These are phyloP conservation scores for Zele albiditarsus DNA, from an alignment of 2,888 invertebrate genomes.

Conservation along the genomic window DNA sequence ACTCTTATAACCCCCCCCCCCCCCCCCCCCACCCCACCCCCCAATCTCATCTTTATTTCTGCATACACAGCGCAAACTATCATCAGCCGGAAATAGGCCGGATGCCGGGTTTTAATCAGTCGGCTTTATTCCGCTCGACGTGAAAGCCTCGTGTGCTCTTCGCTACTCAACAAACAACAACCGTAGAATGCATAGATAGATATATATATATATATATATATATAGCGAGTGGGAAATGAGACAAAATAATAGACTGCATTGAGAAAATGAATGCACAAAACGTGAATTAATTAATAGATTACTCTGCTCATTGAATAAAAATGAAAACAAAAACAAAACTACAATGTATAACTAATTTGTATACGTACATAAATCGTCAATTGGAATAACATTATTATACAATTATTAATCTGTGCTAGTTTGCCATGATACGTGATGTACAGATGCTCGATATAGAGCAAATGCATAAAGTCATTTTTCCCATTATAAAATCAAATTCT, in stretches of 20 bases:
- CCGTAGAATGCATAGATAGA: slow-evolving; percentile 8
- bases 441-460: slow-evolving; percentile 40
- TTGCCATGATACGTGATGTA: slow-evolving; percentile 8
- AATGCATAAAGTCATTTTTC: neutral
- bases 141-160: slow-evolving; percentile 11
- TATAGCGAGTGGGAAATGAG: neutral
- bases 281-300: neutral
- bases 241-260: neutral
- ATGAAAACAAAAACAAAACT: neutral
- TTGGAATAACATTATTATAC: slow-evolving; percentile 37
- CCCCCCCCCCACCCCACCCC: no score
- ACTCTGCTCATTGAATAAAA: neutral
- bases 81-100: slow-evolving; percentile 27
- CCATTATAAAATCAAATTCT: slow-evolving; percentile 15
- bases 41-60: neutral
- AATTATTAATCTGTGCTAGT: slow-evolving; percentile 42
- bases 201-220: no score
- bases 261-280: neutral
- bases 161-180: slow-evolving; percentile 22
- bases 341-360: neutral
- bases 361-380: slow-evolving; percentile 5
- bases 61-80: neutral
- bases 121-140: slow-evolving; percentile 36
- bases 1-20: no score
- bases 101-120: slow-evolving; percentile 48